phyloP scores from a whole-genome alignment of 1,140 invertebrate species.

The Homarus americanus region DNA sequence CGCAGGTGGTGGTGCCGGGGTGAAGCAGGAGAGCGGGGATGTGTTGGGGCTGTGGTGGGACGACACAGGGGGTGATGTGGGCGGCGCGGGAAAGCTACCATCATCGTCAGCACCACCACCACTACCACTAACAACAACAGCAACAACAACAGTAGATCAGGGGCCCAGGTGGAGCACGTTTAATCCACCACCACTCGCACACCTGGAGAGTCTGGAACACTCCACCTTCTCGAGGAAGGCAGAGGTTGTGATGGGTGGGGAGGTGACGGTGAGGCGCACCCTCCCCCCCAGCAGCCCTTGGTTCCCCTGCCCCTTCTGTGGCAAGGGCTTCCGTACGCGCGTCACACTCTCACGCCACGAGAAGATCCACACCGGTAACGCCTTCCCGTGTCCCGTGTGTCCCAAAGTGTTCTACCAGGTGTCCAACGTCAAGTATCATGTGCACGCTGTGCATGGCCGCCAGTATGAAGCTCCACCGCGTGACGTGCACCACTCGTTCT shows the following conservation, averaged over 20 bases:
- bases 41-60: constrained; percentile 55
- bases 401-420: constrained; percentile 69
- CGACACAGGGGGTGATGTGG: constrained; percentile 24
- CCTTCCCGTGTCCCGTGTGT: constrained; percentile 64
- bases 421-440: constrained; percentile 69
- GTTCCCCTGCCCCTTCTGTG: constrained; percentile 58
- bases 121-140: constrained; percentile 13
- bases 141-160: neutral
- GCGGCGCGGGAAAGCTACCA: constrained; percentile 12
- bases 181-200: constrained; percentile 42
- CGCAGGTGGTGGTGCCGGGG: constrained; percentile 48
- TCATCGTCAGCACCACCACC: constrained; percentile 33
- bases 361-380: constrained; percentile 68
- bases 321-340: constrained; percentile 60
- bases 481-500: neutral
- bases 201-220: constrained; percentile 51
- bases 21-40: constrained; percentile 61
- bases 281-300: constrained; percentile 32
- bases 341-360: constrained; percentile 63
- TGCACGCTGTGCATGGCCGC: constrained; percentile 56
- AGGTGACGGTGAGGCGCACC: neutral
- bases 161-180: neutral
- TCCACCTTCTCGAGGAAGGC: constrained; percentile 31
- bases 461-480: constrained; percentile 41
- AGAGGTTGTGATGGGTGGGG: neutral